Evolutionary conservation across 2,888 invertebrate genomes (phyloP), one percentile per base, ranked within the genome.

Genomic region (Teinopalpus imperialis): DNA sequence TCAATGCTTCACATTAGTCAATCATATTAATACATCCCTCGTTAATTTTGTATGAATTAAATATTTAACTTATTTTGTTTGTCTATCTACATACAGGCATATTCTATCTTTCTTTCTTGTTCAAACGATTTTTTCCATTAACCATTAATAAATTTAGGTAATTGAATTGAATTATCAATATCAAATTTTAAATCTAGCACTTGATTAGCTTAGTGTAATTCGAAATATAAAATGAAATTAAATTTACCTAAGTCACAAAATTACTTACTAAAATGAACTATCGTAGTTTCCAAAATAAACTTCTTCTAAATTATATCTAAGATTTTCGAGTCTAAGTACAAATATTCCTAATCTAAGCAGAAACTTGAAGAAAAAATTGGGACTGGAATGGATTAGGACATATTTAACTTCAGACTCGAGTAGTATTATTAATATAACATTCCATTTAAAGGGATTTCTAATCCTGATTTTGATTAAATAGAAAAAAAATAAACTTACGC

Each of bases 281-380:
- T 71, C 49, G 82, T 85, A 86, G 83, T 75, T 78, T 81, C 75
- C 73, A 74, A 74, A 74, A 71, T 79, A 82, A 83, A 81, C 69
- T 74, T 83, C 79, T 83, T 83, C 83, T 86, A 80, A 86, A 83
- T 79, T 78, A 68, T 79, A 67, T 81, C 69, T 86, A 85, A 82
- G 82, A 72, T 74, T 75, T 74, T 72, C 61, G 65, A 72, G 65
- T 62, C 61, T 70, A 53, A 53, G 50, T 66, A 53, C 49, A 59
- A 63, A 56, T 62, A 54, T 51, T 57, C 59, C 55, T 61, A 31
- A 61, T 57, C 57, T 48, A 57, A 54, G 35, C 41, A 34, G 26
- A 42, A 27, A 32, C 53, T 47, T 45, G 48, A 45, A 42, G 45
- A 4, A 29, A 23, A 18, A 32, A 4, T 49, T 51, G n/a, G n/a